Base-by-base conservation (phyloP, 2,797 vertebrate genomes). In the Acanthurus leucopareius region DNA sequence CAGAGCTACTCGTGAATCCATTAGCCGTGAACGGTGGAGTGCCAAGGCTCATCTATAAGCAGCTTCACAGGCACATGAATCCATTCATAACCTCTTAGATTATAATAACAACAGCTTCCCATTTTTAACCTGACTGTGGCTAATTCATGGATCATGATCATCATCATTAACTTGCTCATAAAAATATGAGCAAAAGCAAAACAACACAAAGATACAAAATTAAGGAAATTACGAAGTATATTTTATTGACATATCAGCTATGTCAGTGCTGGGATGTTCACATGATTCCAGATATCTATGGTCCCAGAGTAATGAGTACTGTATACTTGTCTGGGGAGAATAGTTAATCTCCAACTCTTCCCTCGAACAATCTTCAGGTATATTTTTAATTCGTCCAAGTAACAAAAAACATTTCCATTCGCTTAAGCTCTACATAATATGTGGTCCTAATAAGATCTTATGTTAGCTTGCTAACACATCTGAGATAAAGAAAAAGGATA, bases 1-100 rank as follows among this genome's bases (percentile, higher is more conserved):
- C 86, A 61, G 84, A 87, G 67, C 54, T 77, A 75, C 84, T 84
- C 69, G 20, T 87, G 87, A 91, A 90, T 91, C 87, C 83, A 91
- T 91, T 89, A 88, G 85, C 75, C 8, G 40, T 75, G 75, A 86
- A 81, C 67, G 45, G 65, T 52, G 44, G 56, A 48, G 76, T 61
- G 75, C 80, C 68, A 48, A 60, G 69, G 79, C 77, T 86, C 85
- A 53, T 86, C 86, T 69, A 66, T 57, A 75, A 86, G 89, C 82
- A 65, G 88, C 77, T 77, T 71, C 75, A 71, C 81, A 65, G 73
- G 57, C 85, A 65, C 73, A 86, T 71, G 71, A 82, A 85, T 87
- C 77, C 77, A 80, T 87, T 87, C 83, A 82, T 25, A 69, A 72
- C 58, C 75, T 77, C 54, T 38, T 7, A 65, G 54, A 77, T 77